These are phyloP conservation scores for Malaclemys terrapin DNA, from an alignment of 2,113 vertebrate genomes.

Conservation along the genomic window DNA sequence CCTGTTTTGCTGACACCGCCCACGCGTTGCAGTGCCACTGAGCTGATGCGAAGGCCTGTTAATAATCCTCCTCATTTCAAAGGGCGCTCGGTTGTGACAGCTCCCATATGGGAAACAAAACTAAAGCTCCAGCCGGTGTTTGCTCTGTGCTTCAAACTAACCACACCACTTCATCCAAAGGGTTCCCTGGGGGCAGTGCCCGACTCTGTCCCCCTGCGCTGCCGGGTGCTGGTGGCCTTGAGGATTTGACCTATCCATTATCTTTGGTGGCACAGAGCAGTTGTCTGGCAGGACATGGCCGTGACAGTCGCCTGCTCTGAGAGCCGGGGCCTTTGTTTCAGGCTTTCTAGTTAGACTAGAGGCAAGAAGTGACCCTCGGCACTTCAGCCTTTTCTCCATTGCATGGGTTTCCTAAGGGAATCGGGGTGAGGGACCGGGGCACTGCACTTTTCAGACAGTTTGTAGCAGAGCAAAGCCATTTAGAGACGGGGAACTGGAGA, in stretches of 20 bases:
- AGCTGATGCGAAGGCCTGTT: not conserved
- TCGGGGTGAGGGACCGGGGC: not conserved
- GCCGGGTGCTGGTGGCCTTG: not conserved
- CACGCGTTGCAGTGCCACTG: not conserved
- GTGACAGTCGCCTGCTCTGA: not conserved
- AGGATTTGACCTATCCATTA: constrained; percentile 2
- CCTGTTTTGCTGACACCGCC: fast-evolving
- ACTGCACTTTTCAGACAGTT: not conserved
- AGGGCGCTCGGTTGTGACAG: not conserved
- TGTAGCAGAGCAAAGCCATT: not conserved
- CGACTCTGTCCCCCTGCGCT: not conserved
- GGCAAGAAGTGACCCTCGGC: not conserved
- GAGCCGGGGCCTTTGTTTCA: not conserved
- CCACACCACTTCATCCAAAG: constrained; percentile 22
- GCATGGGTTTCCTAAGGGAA: not conserved
- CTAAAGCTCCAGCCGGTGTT: not conserved
- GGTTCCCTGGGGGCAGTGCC: constrained; percentile 17
- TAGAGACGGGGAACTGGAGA: not conserved
- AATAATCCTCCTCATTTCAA: not conserved
- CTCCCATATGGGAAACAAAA: not conserved
- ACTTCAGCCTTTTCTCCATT: not conserved
- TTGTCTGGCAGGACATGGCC: not conserved
- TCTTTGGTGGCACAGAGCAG: not conserved
- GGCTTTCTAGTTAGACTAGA: not conserved
- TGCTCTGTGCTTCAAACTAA: constrained; percentile 1